Conservation (phyloP, 2,888 invertebrate genomes). For the Stenolophus ochropezus region DNA sequence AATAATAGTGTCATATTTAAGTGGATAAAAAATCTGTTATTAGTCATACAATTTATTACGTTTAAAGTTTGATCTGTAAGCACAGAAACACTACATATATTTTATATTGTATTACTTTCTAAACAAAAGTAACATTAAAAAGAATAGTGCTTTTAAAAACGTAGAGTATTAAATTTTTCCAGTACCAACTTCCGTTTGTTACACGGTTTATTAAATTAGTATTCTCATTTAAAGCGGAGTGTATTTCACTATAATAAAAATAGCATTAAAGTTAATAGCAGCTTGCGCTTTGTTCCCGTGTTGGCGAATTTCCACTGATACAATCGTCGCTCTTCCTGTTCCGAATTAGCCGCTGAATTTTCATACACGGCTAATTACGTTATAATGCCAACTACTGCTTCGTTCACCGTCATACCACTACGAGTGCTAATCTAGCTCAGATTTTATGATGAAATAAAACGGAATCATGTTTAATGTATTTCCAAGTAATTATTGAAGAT, state of each 20-base stretch:
- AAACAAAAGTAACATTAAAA: neutral
- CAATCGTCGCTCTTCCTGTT: conserved; percentile 22
- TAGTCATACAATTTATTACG: too few species aligned
- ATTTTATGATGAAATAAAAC: conserved; percentile 15
- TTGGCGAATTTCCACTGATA: conserved; percentile 34
- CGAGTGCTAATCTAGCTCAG: conserved; percentile 24
- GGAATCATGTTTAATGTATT: neutral
- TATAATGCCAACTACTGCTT: conserved; percentile 23
- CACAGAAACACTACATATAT: too few species aligned
- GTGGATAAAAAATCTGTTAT: too few species aligned
- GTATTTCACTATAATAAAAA: conserved; percentile 10
- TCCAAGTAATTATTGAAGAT: neutral
- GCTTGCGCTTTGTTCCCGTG: neutral
- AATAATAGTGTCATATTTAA: too few species aligned
- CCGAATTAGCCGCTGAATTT: conserved; percentile 18
- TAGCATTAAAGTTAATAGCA: conserved; percentile 21
- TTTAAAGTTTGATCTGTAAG: too few species aligned
- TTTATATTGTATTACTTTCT: neutral
- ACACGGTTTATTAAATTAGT: neutral
- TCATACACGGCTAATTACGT: conserved; percentile 20
- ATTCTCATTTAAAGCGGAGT: neutral
- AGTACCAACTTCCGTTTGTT: neutral
- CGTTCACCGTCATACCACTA: too few species aligned
- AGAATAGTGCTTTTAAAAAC: neutral
- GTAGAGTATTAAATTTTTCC: neutral